Conservation (phyloP, 2,113 vertebrate genomes). For the human region DNA sequence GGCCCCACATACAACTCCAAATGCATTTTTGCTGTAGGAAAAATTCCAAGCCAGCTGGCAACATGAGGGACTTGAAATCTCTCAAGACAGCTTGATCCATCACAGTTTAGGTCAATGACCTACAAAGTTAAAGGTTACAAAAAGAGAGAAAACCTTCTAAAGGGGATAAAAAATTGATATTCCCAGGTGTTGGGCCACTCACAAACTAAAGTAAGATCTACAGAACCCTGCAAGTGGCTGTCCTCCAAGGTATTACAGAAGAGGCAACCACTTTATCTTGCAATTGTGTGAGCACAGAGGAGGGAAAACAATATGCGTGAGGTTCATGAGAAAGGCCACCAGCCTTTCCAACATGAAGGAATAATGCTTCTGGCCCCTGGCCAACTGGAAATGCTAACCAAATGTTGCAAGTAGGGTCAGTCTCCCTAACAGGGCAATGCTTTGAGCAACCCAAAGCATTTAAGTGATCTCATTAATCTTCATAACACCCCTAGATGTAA, state of each 20-base stretch:
- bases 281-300: not conserved
- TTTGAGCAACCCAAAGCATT: not conserved
- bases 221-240: not conserved
- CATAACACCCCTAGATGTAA: not conserved
- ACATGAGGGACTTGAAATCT: not conserved
- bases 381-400: conserved; percentile 39
- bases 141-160: conserved; percentile 71
- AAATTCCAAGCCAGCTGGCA: not conserved
- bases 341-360: not conserved
- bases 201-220: conserved; percentile 63
- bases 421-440: not conserved
- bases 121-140: conserved; percentile 58
- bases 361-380: not conserved
- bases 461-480: conserved; percentile 56
- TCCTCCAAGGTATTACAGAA: conserved; percentile 7
- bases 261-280: conserved; percentile 50
- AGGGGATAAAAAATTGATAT: conserved; percentile 56
- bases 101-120: conserved; percentile 33
- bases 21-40: not conserved
- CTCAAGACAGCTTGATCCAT: conserved; percentile 61
- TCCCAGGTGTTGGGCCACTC: conserved; percentile 44
- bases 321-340: conserved; percentile 36
- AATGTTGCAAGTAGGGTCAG: not conserved
- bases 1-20: not conserved
- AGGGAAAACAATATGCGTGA: not conserved